A percentile compares a stretch with the other conserved stretches of the same genome.
Conservation (phyloP, 2,888 invertebrate genomes). For the Apamea crenata region DNA sequence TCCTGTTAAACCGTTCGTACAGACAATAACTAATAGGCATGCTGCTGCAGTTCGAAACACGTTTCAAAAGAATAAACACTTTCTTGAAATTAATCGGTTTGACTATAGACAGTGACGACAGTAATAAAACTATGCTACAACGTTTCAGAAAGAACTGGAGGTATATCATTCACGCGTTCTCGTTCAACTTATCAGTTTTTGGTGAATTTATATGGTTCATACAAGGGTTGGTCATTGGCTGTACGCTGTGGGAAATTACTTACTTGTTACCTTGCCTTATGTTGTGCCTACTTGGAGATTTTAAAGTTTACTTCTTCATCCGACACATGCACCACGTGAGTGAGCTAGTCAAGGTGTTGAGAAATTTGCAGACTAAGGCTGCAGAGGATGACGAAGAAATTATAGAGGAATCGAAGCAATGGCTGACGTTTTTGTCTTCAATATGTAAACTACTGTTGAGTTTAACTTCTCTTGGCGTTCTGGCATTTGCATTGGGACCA, state of each 20-base stretch:
- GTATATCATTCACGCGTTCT: constrained; percentile 62
- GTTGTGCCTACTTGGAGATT: constrained; percentile 68
- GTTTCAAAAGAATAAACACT: constrained; percentile 64
- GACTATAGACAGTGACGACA: constrained; percentile 64
- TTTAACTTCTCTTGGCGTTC: constrained; percentile 48
- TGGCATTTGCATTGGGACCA: constrained; percentile 70
- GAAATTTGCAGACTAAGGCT: constrained; percentile 48
- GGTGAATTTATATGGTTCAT: constrained; percentile 68
- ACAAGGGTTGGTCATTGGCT: constrained; percentile 51
- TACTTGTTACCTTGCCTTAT: constrained; percentile 72
- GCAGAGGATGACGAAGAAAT: constrained; percentile 27
- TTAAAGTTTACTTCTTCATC: constrained; percentile 71
- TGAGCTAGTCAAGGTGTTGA: constrained; percentile 67
- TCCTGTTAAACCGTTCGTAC: background rate
- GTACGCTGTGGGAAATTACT: constrained; percentile 69
- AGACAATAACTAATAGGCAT: constrained; percentile 30
- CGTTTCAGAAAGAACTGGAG: constrained; percentile 66
- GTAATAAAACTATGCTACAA: constrained; percentile 55
- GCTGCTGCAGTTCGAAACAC: constrained; percentile 64
- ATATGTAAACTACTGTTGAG: constrained; percentile 59
- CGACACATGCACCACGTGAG: constrained; percentile 65
- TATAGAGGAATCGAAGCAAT: constrained; percentile 49
- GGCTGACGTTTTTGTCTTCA: constrained; percentile 60
- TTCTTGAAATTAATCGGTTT: constrained; percentile 66
- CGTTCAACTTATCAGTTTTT: constrained; percentile 55